phyloP scores from a whole-genome alignment of 2,797 vertebrate genomes.

The Cynodonichthys magdalenae region DNA sequence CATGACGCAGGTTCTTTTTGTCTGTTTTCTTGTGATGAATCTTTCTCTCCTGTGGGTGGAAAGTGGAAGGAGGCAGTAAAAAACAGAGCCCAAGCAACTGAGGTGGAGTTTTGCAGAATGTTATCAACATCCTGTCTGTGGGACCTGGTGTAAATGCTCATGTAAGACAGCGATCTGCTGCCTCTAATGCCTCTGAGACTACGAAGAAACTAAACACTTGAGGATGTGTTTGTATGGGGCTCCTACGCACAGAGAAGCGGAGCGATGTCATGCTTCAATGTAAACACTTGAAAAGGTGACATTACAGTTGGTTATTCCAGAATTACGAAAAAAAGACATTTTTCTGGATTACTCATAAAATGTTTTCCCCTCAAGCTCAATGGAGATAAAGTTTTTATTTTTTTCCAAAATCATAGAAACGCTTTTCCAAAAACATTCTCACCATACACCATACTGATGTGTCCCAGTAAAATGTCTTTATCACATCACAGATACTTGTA shows the following conservation, averaged over 20 bases:
- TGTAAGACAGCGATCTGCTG: conserved; percentile 57
- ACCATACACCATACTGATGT: no score
- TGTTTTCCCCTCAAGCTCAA: not conserved
- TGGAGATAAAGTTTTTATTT: not conserved
- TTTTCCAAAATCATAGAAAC: no score
- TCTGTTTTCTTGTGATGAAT: conserved; percentile 7
- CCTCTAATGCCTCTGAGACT: conserved; percentile 39
- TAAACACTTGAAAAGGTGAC: conserved; percentile 5
- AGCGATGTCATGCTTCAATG: not conserved
- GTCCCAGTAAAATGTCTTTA: no score
- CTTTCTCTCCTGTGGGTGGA: conserved; percentile 4
- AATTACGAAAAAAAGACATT: not conserved
- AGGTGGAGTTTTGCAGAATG: conserved; percentile 55
- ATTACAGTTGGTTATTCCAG: not conserved
- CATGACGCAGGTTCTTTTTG: conserved; percentile 1
- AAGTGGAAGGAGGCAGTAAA: conserved; percentile 21
- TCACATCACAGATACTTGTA: no score
- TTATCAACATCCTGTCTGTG: conserved; percentile 70
- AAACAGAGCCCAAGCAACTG: conserved; percentile 31
- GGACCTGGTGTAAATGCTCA: conserved; percentile 61
- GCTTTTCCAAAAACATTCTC: no score
- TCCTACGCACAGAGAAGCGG: conserved; percentile 2
- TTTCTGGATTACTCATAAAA: not conserved
- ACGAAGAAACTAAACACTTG: conserved; percentile 15
- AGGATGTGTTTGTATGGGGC: conserved; percentile 22